Base-by-base conservation (phyloP, 2,797 vertebrate species). In the Apogon talboti region DNA sequence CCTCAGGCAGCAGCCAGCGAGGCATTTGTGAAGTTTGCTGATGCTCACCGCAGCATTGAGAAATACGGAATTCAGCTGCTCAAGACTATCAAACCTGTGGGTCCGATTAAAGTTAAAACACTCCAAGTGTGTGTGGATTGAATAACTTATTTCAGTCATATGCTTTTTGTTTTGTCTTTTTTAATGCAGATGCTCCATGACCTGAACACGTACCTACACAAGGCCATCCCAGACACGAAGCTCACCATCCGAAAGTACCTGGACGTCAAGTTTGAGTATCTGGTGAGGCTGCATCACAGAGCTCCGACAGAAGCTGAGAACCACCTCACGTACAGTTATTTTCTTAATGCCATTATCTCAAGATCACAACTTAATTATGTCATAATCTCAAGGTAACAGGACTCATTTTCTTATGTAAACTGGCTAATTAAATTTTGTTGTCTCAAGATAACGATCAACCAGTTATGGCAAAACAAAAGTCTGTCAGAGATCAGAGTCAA, bases 201-300 rank as follows among this genome's bases (percentile, higher is more conserved):
- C 74, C 89, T 99, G 88, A 99, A 98, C 91, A 99, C 98, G 0
- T 98, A 99, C 74, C 95, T 99, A 60, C 95, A 99, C 83, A 99
- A 99, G 85, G 98, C 98, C 80, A 99, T 99, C 88, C 98, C 98
- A 0, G 98, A 99, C 92, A 99, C 98, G 0, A 96, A 97, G 68
- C 94, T 99, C 86, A 99, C 98, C 86, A 99, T 99, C 91, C 95
- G 96, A 88, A 99, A 99, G 78, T 99, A 99, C 87, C 93, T 99
- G 91, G 98, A 99, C 37, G 96, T 98, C 65, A 99, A 99, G 92
- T 99, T 99, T 76, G 98, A 99, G 60, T 99, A 99, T 79, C 88
- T 99, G 95, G 98, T 99, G 76, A 94, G 95, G 30, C 4, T 11
- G 3, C 28, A 11, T 19, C 56, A 1, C 8, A 9, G 24, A 28